These are phyloP conservation scores for Calyptommatus sinebrachiatus DNA, from an alignment of 2,113 vertebrate genomes.

Conservation along the genomic window DNA sequence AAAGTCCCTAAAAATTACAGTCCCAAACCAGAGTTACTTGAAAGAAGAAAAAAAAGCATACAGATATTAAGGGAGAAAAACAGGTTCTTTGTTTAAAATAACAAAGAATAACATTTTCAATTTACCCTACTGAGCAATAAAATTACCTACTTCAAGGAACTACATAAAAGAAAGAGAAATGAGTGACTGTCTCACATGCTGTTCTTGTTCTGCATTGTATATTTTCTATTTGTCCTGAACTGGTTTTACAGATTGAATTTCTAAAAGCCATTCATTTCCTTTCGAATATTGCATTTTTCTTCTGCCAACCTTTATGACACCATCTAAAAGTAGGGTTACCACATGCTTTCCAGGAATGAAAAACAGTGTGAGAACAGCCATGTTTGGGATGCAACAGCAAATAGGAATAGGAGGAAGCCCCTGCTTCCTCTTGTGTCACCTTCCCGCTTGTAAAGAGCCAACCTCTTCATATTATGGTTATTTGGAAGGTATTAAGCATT, in stretches of 20 bases:
- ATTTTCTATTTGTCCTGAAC: not conserved
- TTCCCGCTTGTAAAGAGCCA: too few relatives aligned
- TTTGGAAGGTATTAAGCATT: not conserved
- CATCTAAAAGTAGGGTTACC: too few relatives aligned
- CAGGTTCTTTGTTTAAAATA: not conserved
- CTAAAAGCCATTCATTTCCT: not conserved
- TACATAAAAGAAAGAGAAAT: not conserved
- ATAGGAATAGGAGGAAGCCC: too few relatives aligned
- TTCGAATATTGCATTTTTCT: too few relatives aligned
- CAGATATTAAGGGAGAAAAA: conserved; percentile 3
- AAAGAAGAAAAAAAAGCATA: not conserved
- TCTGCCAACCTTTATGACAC: too few relatives aligned
- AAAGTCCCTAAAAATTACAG: not conserved
- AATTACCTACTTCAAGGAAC: not conserved
- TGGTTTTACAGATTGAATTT: not conserved
- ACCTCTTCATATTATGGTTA: not conserved
- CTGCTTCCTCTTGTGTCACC: too few relatives aligned
- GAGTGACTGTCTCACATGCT: not conserved
- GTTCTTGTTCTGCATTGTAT: not conserved
- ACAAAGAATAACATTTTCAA: not conserved
- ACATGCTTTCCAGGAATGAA: too few relatives aligned
- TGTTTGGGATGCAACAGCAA: too few relatives aligned
- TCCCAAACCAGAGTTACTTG: not conserved
- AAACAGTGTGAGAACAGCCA: too few relatives aligned
- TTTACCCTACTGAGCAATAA: not conserved